These are phyloP conservation scores for Beris chalybata DNA, from an alignment of 2,888 invertebrate species.

Conservation along the genomic window DNA sequence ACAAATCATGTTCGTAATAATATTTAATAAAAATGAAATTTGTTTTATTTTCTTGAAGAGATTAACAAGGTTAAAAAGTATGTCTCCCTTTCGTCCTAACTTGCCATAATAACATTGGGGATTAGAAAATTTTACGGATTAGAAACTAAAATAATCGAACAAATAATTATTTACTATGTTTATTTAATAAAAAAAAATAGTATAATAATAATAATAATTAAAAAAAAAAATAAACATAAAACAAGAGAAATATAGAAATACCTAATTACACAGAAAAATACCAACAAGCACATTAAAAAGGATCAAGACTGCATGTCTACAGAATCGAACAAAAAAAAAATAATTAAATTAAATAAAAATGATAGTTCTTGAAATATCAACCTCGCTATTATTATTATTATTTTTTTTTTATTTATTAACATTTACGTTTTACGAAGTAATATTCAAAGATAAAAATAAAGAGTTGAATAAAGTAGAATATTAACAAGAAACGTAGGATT, in stretches of 20 bases:
- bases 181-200: neutral
- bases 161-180: neutral
- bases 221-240: neutral
- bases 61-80: slow-evolving; percentile 6
- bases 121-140: neutral
- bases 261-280: slow-evolving; percentile 8
- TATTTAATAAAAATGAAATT: neutral
- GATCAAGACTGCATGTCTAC: too few species aligned
- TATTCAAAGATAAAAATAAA: slow-evolving; percentile 1
- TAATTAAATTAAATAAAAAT: slow-evolving; percentile 9
- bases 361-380: slow-evolving; percentile 6
- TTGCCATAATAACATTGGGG: slow-evolving; percentile 10
- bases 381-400: slow-evolving; percentile 6
- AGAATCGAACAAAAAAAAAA: too few species aligned
- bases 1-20: slow-evolving; percentile 1
- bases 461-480: too few species aligned
- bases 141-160: slow-evolving; percentile 8
- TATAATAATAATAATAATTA: neutral
- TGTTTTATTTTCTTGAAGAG: neutral
- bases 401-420: slow-evolving; percentile 6
- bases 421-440: slow-evolving; percentile 3
- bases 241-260: neutral
- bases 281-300: too few species aligned
- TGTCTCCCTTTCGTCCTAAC: neutral
- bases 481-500: slow-evolving; percentile 14